Percentiles rank a stretch among this genome's conserved stretches.
Conservation (phyloP, 2,888 invertebrate species). For the Antheraea yamamai region DNA sequence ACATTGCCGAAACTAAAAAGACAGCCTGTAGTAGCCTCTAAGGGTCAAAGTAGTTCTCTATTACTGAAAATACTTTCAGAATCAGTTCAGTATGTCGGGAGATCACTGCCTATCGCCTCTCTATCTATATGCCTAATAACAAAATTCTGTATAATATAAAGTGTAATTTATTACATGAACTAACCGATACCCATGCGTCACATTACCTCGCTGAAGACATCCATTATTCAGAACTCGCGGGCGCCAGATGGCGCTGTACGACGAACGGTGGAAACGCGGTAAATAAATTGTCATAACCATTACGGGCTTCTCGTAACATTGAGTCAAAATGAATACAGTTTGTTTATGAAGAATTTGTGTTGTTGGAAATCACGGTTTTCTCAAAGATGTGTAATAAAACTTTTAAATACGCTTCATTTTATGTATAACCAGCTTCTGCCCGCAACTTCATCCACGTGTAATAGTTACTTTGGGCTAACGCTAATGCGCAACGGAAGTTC, state of each 20-base stretch:
- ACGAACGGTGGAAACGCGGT: neutral
- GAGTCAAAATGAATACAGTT: neutral
- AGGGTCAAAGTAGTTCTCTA: too few relatives aligned
- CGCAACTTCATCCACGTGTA: too few relatives aligned
- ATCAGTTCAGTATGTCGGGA: too few relatives aligned
- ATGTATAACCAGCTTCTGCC: too few relatives aligned
- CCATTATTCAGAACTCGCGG: neutral
- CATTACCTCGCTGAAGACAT: neutral
- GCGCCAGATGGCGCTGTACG: neutral
- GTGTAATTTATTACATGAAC: neutral
- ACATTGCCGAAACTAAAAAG: too few relatives aligned
- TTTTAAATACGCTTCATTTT: too few relatives aligned
- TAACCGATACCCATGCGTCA: neutral
- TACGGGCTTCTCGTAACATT: neutral
- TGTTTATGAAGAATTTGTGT: neutral
- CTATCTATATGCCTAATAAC: too few relatives aligned
- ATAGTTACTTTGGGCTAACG: too few relatives aligned
- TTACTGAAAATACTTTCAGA: too few relatives aligned
- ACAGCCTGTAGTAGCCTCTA: too few relatives aligned
- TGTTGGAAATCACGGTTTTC: neutral
- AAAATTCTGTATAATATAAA: neutral
- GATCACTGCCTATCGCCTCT: too few relatives aligned
- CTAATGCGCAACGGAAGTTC: too few relatives aligned
- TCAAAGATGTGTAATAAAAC: neutral
- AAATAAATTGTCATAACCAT: conserved; percentile 9